Evolutionary conservation across 53 echinoderm and acorn worm genomes (phyloP).

Genomic region (Mesocentrotus franciscanus): DNA sequence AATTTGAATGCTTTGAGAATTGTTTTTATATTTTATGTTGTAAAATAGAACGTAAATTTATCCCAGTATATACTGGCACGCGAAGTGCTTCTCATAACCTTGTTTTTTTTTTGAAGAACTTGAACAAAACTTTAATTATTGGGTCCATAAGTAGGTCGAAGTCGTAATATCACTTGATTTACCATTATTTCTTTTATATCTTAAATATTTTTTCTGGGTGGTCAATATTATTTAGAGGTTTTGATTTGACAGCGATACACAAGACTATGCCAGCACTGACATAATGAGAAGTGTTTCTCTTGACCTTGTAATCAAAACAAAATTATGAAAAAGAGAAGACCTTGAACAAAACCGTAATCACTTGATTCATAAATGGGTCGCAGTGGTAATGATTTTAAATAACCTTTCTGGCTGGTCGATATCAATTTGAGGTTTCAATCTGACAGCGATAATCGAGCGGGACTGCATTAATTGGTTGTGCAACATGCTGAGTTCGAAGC

Average conservation of each 20-base stretch:
- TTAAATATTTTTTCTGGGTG: neutral
- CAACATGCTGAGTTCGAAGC: neutral
- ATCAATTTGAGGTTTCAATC: conserved; percentile 9
- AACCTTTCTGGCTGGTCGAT: neutral
- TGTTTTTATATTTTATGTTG: too few relatives aligned
- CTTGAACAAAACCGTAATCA: neutral
- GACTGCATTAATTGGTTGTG: conserved; percentile 42
- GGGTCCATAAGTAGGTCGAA: too few relatives aligned
- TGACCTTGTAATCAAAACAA: neutral
- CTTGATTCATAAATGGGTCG: neutral
- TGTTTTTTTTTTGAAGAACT: too few relatives aligned
- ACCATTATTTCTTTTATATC: neutral
- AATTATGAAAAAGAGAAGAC: too few relatives aligned
- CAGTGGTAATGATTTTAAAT: neutral
- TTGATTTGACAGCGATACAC: neutral
- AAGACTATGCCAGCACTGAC: neutral
- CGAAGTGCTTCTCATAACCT: too few relatives aligned
- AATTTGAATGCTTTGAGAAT: too few relatives aligned
- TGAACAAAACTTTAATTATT: too few relatives aligned
- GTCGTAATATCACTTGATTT: too few relatives aligned
- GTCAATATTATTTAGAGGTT: neutral
- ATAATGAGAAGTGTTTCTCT: neutral
- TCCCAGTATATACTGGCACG: too few relatives aligned
- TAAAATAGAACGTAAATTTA: too few relatives aligned
- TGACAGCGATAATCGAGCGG: conserved; percentile 10